Evolutionary conservation across 2,113 vertebrate genomes (phyloP).

Genomic region (Calyptommatus sinebrachiatus): DNA sequence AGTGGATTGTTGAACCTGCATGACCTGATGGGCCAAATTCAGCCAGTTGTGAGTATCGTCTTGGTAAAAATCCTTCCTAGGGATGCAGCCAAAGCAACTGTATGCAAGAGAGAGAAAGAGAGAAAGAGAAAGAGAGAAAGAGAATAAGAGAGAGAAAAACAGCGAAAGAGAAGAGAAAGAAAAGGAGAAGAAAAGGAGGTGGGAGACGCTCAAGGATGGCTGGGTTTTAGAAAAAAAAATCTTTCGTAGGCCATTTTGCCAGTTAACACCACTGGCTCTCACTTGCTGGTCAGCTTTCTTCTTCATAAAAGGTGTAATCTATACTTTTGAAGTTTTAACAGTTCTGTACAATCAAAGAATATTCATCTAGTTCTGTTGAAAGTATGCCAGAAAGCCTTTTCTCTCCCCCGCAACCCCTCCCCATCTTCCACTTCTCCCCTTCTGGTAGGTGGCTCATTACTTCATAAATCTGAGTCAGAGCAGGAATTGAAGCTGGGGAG

Average conservation of each 20-base stretch:
- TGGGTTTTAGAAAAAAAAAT: too few species aligned
- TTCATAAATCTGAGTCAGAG: constrained; percentile 72
- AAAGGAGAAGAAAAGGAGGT: neutral
- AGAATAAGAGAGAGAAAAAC: neutral
- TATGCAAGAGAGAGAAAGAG: neutral
- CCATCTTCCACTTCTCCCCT: constrained; percentile 46
- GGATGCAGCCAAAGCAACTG: neutral
- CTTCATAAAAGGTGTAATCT: constrained; percentile 43
- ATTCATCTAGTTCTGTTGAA: constrained; percentile 60
- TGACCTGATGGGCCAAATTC: too few species aligned
- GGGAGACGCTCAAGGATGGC: neutral
- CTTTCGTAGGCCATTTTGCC: constrained; percentile 22
- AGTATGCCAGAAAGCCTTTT: constrained; percentile 55
- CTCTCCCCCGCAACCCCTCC: neutral
- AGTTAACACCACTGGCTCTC: neutral
- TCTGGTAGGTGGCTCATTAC: constrained; percentile 68
- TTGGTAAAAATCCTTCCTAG: too few species aligned
- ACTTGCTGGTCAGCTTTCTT: constrained; percentile 36
- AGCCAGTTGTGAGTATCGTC: too few species aligned
- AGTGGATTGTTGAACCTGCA: too few species aligned
- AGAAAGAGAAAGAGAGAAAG: neutral
- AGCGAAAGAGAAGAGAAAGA: too few species aligned
- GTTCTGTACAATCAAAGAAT: constrained; percentile 48
- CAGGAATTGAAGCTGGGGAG: constrained; percentile 64
- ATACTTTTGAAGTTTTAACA: constrained; percentile 40